Base-by-base conservation (phyloP, 23 tunicate genomes). In the Halocynthia aurantium region DNA sequence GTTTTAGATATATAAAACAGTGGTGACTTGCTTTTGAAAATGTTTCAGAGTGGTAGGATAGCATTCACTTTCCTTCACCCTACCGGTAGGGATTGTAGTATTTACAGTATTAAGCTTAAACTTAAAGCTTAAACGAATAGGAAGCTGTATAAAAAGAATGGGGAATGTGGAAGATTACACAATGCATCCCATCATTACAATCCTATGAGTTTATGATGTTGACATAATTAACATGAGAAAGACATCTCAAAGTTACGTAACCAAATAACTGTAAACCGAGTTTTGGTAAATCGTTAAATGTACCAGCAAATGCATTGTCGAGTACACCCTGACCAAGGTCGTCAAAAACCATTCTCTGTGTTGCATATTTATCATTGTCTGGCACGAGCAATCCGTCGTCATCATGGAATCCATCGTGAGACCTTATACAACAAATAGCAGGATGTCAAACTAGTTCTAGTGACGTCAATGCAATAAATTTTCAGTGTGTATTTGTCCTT, bases 231-330 rank as follows among this genome's bases (percentile, higher is more conserved):
- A 58, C 4, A 13, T 13, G 63, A 58, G 17, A 58, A 58, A 2
- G 17, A 58, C 17, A 58, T 13, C n/a, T 58, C 63, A 58, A 13
- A 58, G 4, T 13, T 58, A 58, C 5, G 20, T 67, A 13, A 11
- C 20, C 40, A 55, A 76, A 57, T 55, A 15, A 12, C n/a, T 56
- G 81, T 49, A 76, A 19, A 1, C 44, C 19, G 21, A 7, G 50
- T 70, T 17, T 5, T 8, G 50, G 8, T 15, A 68, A 68, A 17
- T n/a, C 17, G n/a, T 72, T 8, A 65, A 22, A 61, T 52, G 13
- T 53, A 91, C 98, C 99, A 84, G 84, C 95, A 72, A 87, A 94
- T 7, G 99, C 99, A 81, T 94, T 94, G 85, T 94, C 94, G 9
- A 94, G 77, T 7, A 94, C 99, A 8, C 99, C 99, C 73, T 87